Percentiles rank a stretch among this genome's conserved stretches.
phyloP scores from a whole-genome alignment of 2,888 invertebrate genomes.

The Drosophila neutralis region DNA sequence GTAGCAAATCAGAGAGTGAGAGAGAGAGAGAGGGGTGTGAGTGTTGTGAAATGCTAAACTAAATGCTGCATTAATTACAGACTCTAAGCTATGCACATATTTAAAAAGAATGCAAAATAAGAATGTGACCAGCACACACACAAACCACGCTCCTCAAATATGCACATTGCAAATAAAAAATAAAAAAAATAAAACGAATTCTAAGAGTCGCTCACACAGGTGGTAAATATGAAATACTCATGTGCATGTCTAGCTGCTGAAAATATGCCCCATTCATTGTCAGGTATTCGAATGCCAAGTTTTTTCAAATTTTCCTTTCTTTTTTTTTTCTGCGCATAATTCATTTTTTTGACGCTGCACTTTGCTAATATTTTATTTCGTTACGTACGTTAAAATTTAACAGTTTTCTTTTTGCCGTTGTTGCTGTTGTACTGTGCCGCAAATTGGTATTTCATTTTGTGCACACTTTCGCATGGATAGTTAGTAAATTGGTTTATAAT shows the following conservation, averaged over 20 bases:
- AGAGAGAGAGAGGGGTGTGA: not conserved
- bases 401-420: constrained; percentile 4
- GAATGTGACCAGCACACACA: constrained; percentile 25
- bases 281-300: constrained; percentile 48
- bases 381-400: constrained; percentile 10
- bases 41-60: constrained; percentile 67
- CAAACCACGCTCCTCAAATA: constrained; percentile 25
- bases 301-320: constrained; percentile 8
- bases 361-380: constrained; percentile 59
- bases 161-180: constrained; percentile 25
- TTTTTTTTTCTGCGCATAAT: constrained; percentile 47
- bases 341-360: constrained; percentile 64
- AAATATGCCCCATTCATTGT: constrained; percentile 45
- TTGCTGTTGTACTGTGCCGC: constrained; percentile 26
- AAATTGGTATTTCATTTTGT: constrained; percentile 73
- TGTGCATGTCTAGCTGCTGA: constrained; percentile 9
- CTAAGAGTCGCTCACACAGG: constrained; percentile 53
- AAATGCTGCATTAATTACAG: constrained; percentile 78
- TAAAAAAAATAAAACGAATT: constrained; percentile 6
- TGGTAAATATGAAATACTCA: constrained; percentile 32
- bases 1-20: constrained; percentile 20
- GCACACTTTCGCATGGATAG: constrained; percentile 65
- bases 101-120: constrained; percentile 46
- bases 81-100: constrained; percentile 78
- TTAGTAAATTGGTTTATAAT: constrained; percentile 78